Percentiles rank a stretch among this genome's conserved stretches.
Evolutionary conservation across 2,113 vertebrate species (phyloP).

Genomic region (Hymenochirus boettgeri): DNA sequence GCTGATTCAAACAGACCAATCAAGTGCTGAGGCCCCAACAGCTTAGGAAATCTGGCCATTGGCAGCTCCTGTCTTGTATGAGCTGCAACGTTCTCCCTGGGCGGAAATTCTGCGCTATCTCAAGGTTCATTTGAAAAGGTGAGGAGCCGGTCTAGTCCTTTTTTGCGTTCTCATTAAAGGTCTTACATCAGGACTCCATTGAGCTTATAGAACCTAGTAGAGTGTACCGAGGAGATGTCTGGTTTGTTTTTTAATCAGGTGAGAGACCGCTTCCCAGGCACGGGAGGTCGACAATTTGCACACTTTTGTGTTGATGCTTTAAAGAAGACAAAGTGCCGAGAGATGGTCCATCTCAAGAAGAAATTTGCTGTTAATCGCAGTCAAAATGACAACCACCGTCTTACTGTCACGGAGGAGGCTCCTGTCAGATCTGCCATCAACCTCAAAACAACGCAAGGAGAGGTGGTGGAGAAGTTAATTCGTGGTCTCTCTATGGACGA

Average conservation of each 20-base stretch:
- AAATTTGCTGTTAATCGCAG: constrained; percentile 83
- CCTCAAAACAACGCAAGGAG: constrained; percentile 86
- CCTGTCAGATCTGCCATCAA: constrained; percentile 92
- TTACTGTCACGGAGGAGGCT: constrained; percentile 89
- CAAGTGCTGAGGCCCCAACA: constrained; percentile 85
- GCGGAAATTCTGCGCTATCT: constrained; percentile 84
- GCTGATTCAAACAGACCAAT: constrained; percentile 92
- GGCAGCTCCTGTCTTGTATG: constrained; percentile 88
- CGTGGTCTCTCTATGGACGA: constrained; percentile 63
- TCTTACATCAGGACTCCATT: too few relatives aligned
- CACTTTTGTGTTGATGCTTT: constrained; percentile 80
- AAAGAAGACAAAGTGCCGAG: constrained; percentile 83
- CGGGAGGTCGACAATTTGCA: constrained; percentile 80
- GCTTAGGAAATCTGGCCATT: constrained; percentile 78
- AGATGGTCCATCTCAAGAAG: constrained; percentile 88
- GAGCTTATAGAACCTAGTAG: too few relatives aligned
- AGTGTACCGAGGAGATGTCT: too few relatives aligned
- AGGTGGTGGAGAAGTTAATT: constrained; percentile 75
- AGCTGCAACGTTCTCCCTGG: constrained; percentile 87
- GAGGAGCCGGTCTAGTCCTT: too few relatives aligned
- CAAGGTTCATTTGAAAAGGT: constrained; percentile 87
- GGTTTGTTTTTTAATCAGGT: constrained; percentile 59
- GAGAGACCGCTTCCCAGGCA: constrained; percentile 72
- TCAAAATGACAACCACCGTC: constrained; percentile 88
- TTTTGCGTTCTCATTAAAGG: too few relatives aligned